Base-by-base conservation (phyloP, 2,888 invertebrate species). In the Boloria selene region DNA sequence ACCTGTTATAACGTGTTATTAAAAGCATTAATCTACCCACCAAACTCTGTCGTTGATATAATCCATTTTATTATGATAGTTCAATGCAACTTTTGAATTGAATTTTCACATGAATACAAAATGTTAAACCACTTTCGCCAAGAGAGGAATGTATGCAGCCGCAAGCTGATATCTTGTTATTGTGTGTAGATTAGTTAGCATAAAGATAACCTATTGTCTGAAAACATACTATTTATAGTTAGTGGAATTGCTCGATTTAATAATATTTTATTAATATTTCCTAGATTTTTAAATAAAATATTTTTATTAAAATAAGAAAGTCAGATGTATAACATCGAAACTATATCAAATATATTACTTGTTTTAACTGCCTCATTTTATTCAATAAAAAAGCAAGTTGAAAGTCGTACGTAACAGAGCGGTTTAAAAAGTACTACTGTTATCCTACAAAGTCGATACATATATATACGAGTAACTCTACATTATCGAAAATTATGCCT, bases 91-190 rank as follows among this genome's bases (percentile, higher is more conserved):
- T 77, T 82, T 84, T 82, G 84, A 83, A 83, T 74, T 80, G 78
- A 78, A 82, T 84, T 86, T 88, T 88, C 86, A 82, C 84, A 83
- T 80, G 82, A 81, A 81, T 80, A 84, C 79, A 77, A 83, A 83
- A 80, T 81, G 78, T 80, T 79, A 82, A 79, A 76, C 74, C 76
- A 86, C 90, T 91, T 91, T 90, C 90, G 85, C 88, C 75, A 61
- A 75, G 65, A 70, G 72, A 78, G 80, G 79, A 81, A 80, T 81
- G 78, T 75, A 75, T 71, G 64, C 76, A 77, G 73, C 61, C 75
- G 77, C 77, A 74, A 79, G 79, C 79, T 77, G 76, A 79, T 79
- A 75, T 80, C 73, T 79, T 80, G 80, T 81, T 78, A 86, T 88
- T 86, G 86, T 87, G 79, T 87, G 86, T 72, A 84, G 83, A 85